These are phyloP conservation scores for Craseonycteris thonglongyai DNA, from an alignment of 2,113 vertebrate species.

Conservation along the genomic window DNA sequence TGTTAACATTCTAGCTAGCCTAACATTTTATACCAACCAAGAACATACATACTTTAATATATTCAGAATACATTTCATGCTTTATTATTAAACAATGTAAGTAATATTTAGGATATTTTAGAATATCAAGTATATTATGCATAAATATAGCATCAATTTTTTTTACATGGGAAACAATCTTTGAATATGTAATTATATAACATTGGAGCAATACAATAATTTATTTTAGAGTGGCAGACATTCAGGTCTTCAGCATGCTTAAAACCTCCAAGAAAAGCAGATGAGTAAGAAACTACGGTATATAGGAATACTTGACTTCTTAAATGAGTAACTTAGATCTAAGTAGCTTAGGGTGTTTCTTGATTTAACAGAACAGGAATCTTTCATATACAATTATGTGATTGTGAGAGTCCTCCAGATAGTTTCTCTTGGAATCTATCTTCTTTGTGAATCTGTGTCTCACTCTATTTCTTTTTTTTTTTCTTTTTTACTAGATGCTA, in stretches of 20 bases:
- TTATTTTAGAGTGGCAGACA: background rate
- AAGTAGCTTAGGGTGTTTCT: background rate
- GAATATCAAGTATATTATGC: background rate
- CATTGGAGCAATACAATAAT: background rate
- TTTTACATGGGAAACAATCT: background rate
- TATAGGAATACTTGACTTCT: background rate
- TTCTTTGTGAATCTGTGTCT: background rate
- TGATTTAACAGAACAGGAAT: background rate
- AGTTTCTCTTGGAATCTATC: background rate
- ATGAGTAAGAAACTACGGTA: background rate
- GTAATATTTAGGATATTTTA: background rate
- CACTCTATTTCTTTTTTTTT: background rate
- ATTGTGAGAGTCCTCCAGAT: background rate
- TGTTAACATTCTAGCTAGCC: background rate
- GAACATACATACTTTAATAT: background rate
- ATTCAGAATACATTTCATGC: background rate
- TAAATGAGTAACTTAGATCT: background rate
- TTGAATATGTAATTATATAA: background rate
- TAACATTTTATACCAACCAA: background rate
- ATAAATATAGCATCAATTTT: background rate
- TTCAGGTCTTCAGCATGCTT: background rate
- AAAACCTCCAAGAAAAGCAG: background rate
- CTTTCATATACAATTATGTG: background rate
- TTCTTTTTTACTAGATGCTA: background rate
- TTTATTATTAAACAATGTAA: background rate